These are phyloP conservation scores for Hypanus sabinus DNA, from an alignment of 2,113 vertebrate genomes.

Conservation along the genomic window DNA sequence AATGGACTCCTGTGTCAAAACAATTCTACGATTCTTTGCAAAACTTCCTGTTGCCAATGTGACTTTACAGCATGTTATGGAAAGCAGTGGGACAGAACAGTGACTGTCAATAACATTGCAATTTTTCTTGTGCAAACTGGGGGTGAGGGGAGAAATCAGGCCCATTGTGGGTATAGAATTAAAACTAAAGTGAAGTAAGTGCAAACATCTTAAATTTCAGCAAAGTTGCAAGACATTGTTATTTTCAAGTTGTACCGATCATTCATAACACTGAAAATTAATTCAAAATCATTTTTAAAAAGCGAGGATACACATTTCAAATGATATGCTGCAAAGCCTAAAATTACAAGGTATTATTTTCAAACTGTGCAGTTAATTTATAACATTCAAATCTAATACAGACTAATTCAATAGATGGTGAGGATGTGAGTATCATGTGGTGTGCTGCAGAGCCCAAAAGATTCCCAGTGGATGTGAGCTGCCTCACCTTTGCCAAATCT, in stretches of 20 bases:
- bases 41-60: background rate
- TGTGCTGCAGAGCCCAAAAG: background rate
- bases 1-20: too few relatives aligned
- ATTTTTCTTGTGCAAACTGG: background rate
- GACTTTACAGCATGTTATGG: background rate
- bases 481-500: background rate
- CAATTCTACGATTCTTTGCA: background rate
- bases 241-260: too few relatives aligned
- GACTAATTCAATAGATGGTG: background rate
- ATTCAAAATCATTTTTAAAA: background rate
- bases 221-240: background rate
- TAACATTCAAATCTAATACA: too few relatives aligned
- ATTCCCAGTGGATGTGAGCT: background rate
- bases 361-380: too few relatives aligned
- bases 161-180: background rate
- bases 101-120: background rate
- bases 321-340: too few relatives aligned
- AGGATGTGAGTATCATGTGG: background rate
- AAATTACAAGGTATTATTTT: too few relatives aligned
- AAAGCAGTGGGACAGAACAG: background rate
- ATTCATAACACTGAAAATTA: too few relatives aligned
- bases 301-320: too few relatives aligned
- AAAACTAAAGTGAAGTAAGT: background rate
- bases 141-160: background rate
- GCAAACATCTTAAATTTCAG: background rate